Percentiles rank a stretch among this genome's conserved stretches.
Conservation (phyloP, 2,888 invertebrate species). For the Platycheirus albimanus region DNA sequence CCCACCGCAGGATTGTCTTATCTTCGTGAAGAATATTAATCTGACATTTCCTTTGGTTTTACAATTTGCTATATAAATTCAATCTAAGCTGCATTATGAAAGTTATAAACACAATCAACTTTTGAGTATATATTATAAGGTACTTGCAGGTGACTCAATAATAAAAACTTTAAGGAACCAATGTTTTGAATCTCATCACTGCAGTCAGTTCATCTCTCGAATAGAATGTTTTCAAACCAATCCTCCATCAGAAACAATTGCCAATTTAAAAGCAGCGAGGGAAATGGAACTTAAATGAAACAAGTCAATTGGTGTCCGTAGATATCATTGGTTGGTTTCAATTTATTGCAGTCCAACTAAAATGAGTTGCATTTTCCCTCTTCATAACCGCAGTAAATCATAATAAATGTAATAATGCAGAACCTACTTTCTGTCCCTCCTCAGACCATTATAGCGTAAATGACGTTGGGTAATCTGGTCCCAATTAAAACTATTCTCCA, state of each 20-base stretch:
- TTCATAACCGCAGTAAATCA: conserved; percentile 50
- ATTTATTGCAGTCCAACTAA: conserved; percentile 20
- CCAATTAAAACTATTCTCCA: conserved; percentile 66
- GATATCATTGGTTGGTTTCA: conserved; percentile 22
- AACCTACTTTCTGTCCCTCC: conserved; percentile 19
- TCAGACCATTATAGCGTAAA: conserved; percentile 35
- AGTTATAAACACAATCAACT: not conserved
- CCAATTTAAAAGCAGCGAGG: conserved; percentile 5
- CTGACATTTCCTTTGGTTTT: not conserved
- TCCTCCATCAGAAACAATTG: conserved; percentile 2
- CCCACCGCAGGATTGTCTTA: not conserved
- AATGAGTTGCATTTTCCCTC: not conserved
- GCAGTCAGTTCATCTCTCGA: not conserved
- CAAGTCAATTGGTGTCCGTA: conserved; percentile 29
- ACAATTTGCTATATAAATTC: not conserved
- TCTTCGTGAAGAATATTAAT: not conserved
- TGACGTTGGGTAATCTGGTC: conserved; percentile 56
- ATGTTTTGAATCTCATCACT: not conserved
- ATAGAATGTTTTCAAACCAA: too few relatives aligned
- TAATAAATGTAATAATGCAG: conserved; percentile 46
- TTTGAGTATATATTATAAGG: too few relatives aligned
- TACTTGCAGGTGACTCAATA: not conserved
- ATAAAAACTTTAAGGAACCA: not conserved
- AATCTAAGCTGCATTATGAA: not conserved
- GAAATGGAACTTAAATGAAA: conserved; percentile 18